These are phyloP conservation scores for Mamestra brassicae DNA, from an alignment of 2,888 invertebrate species.

Conservation along the genomic window DNA sequence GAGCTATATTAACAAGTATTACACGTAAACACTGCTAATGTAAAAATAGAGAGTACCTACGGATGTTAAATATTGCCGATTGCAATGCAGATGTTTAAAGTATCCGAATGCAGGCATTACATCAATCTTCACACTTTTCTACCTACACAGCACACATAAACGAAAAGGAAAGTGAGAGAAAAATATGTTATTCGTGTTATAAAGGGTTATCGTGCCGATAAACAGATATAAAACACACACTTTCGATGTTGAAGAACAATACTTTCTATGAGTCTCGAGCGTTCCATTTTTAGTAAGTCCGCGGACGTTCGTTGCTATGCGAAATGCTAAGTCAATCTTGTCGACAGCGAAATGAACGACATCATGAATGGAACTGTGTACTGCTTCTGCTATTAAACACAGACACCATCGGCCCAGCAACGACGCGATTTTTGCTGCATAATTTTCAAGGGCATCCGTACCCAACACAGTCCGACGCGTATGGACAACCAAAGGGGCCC, in stretches of 20 bases:
- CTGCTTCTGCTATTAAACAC: constrained; percentile 73
- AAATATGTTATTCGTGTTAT: constrained; percentile 55
- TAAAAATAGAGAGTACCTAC: constrained; percentile 68
- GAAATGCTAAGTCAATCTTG: constrained; percentile 71
- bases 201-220: constrained; percentile 73
- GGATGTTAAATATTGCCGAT: constrained; percentile 56
- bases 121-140: constrained; percentile 17
- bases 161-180: constrained; percentile 61
- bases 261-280: constrained; percentile 85
- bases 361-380: constrained; percentile 78
- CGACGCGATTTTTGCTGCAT: constrained; percentile 89
- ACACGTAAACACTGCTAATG: constrained; percentile 60
- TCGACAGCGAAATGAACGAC: constrained; percentile 66
- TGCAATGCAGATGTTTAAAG: constrained; percentile 55
- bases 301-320: constrained; percentile 82
- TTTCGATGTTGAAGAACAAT: constrained; percentile 81
- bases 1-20: constrained; percentile 52
- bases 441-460: constrained; percentile 90
- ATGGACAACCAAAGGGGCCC: constrained; percentile 74
- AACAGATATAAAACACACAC: constrained; percentile 74
- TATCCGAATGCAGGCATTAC: constrained; percentile 53
- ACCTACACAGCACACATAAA: constrained; percentile 35
- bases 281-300: constrained; percentile 87
- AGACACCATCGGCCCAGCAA: constrained; percentile 77
- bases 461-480: constrained; percentile 73